A percentile compares a stretch with the other conserved stretches of the same genome.
Conservation (phyloP, 2,888 invertebrate species). For the Acutogordius australiensis region DNA sequence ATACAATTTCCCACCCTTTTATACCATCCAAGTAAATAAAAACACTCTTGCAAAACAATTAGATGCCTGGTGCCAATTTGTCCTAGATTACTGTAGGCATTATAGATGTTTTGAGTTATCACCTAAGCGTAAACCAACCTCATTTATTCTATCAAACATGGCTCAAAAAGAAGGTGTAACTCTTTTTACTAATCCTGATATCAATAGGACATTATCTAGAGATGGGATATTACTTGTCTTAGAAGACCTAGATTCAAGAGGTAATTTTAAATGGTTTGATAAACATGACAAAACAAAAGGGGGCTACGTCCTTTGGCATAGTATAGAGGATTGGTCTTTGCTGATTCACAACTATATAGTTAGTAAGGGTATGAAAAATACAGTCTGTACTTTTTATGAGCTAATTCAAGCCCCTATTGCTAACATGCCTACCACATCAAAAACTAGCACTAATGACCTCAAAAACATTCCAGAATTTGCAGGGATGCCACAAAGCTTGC, state of each 20-base stretch:
- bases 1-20: slow-evolving; percentile 6
- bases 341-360: neutral
- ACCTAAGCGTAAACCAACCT: neutral
- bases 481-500: neutral
- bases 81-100: neutral
- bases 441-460: neutral
- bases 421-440: neutral
- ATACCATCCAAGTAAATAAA: slow-evolving; percentile 6
- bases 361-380: neutral
- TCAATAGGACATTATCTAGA: slow-evolving; percentile 1
- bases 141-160: neutral
- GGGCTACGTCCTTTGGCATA: slow-evolving; percentile 1
- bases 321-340: slow-evolving; percentile 1
- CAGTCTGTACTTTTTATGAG: slow-evolving; percentile 4
- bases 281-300: neutral
- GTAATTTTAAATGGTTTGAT: slow-evolving; percentile 5
- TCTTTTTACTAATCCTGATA: neutral
- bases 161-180: neutral
- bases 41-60: neutral
- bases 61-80: neutral
- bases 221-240: neutral
- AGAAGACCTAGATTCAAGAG: neutral
- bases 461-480: neutral
- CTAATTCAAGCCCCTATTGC: neutral
- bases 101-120: neutral